A percentile compares a stretch with the other conserved stretches of the same genome.
These are phyloP conservation scores for Drosophila differens DNA, from an alignment of 2,888 invertebrate species.

Conservation along the genomic window DNA sequence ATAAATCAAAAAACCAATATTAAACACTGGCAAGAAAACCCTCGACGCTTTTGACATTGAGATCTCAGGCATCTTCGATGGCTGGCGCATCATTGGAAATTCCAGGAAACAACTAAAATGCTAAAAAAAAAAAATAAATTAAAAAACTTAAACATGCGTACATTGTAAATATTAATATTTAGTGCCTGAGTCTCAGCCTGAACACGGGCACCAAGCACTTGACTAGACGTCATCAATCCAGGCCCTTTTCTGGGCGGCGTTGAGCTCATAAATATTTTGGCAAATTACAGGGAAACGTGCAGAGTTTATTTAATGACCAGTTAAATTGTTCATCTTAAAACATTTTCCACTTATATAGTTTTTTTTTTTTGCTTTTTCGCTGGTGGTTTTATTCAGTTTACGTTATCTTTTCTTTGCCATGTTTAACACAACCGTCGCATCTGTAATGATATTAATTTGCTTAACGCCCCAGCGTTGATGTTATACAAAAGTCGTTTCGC, in stretches of 20 bases:
- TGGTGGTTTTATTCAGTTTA: not conserved
- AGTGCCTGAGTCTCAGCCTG: conserved; percentile 28
- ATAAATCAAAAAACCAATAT: conserved; percentile 25
- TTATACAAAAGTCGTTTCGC: conserved; percentile 34
- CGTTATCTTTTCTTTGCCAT: conserved; percentile 26
- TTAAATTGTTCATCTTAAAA: conserved; percentile 10
- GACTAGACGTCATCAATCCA: conserved; percentile 28
- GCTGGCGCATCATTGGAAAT: conserved; percentile 48
- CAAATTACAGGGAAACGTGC: conserved; percentile 72
- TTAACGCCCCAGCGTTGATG: conserved; percentile 29
- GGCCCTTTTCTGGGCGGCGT: conserved; percentile 61
- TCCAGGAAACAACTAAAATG: conserved; percentile 51
- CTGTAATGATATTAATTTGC: conserved; percentile 67
- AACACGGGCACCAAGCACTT: conserved; percentile 16
- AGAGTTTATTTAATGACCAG: conserved; percentile 53
- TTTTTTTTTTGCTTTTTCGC: not conserved
- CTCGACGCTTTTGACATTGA: conserved; percentile 47
- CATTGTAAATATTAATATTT: conserved; percentile 70
- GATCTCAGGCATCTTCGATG: conserved; percentile 18
- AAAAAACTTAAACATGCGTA: conserved; percentile 41
- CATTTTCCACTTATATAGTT: not conserved
- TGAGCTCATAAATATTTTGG: conserved; percentile 75
- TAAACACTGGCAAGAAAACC: conserved; percentile 15
- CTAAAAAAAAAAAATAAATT: conserved; percentile 29
- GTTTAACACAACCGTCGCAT: conserved; percentile 43